Conservation (phyloP, 2,797 vertebrate species). For the Carcharodon carcharias region DNA sequence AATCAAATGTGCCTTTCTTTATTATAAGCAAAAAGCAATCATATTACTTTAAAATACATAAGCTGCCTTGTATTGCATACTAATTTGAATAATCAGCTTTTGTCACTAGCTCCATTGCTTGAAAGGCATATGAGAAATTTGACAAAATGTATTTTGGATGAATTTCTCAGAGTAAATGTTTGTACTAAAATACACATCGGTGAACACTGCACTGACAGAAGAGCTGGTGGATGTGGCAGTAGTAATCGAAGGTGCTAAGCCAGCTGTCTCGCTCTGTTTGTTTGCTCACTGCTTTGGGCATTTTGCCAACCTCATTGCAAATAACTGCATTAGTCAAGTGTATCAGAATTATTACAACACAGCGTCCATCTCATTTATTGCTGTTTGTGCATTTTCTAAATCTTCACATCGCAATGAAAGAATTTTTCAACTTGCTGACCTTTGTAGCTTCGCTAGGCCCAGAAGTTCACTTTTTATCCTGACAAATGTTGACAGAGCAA, state of each 20-base stretch:
- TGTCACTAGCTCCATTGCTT: conserved; percentile 38
- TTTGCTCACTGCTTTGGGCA: conserved; percentile 66
- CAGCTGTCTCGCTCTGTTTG: conserved; percentile 58
- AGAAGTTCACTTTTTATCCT: conserved; percentile 29
- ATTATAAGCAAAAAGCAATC: conserved; percentile 75
- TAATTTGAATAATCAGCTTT: conserved; percentile 68
- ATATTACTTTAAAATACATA: conserved; percentile 77
- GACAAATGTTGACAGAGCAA: background rate
- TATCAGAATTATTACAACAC: conserved; percentile 72
- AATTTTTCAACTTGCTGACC: conserved; percentile 40
- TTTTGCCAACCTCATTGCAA: conserved; percentile 66
- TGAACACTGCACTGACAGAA: conserved; percentile 50
- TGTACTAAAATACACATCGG: conserved; percentile 39
- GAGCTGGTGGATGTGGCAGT: conserved; percentile 47
- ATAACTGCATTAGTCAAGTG: conserved; percentile 74
- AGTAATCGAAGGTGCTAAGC: conserved; percentile 51
- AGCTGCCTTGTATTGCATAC: conserved; percentile 74
- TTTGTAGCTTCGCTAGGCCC: conserved; percentile 23
- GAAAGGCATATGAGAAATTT: conserved; percentile 37
- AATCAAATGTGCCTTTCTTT: conserved; percentile 78
- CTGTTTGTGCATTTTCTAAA: conserved; percentile 60
- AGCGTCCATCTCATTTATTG: conserved; percentile 65
- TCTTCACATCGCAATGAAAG: conserved; percentile 51
- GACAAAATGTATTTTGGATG: conserved; percentile 37
- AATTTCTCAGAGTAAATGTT: conserved; percentile 40